phyloP scores from a whole-genome alignment of 1,140 invertebrate genomes.

The Conopomorpha cramerella region DNA sequence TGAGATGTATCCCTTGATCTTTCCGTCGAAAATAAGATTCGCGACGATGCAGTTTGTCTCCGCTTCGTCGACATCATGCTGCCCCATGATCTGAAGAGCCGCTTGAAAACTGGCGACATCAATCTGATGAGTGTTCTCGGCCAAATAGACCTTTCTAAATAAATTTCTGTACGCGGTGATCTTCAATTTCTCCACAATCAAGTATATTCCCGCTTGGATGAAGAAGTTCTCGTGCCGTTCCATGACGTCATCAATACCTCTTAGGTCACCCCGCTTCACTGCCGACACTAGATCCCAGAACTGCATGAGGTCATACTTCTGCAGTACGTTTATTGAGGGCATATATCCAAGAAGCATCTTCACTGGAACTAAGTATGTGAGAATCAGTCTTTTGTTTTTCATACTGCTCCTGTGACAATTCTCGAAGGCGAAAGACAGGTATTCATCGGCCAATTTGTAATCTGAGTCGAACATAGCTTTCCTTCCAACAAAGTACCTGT shows the following conservation, averaged over 20 bases:
- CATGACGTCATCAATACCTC: conserved; percentile 83
- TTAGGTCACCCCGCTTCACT: conserved; percentile 88
- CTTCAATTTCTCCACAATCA: conserved; percentile 96
- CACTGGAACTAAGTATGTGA: conserved; percentile 96
- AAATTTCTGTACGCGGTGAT: conserved; percentile 95
- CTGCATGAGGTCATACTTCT: conserved; percentile 89
- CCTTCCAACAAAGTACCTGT: conserved; percentile 94
- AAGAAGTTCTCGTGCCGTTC: conserved; percentile 89
- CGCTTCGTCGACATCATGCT: conserved; percentile 87
- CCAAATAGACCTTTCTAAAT: conserved; percentile 92
- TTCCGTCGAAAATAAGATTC: conserved; percentile 94
- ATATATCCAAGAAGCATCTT: conserved; percentile 96
- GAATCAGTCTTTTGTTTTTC: conserved; percentile 91
- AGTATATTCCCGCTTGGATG: conserved; percentile 93
- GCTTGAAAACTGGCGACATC: conserved; percentile 81
- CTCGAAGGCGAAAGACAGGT: conserved; percentile 90
- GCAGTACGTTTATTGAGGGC: conserved; percentile 77
- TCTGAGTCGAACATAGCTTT: conserved; percentile 99
- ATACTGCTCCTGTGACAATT: conserved; percentile 81
- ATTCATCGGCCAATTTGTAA: conserved; percentile 89
- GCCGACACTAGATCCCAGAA: conserved; percentile 88
- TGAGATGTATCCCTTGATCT: conserved; percentile 97
- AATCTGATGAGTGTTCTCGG: conserved; percentile 89
- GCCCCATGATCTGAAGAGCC: conserved; percentile 79
- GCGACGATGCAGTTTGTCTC: conserved; percentile 96